phyloP scores from a whole-genome alignment of 92 coral and sea anemone species.

The Siderastrea siderea region DNA sequence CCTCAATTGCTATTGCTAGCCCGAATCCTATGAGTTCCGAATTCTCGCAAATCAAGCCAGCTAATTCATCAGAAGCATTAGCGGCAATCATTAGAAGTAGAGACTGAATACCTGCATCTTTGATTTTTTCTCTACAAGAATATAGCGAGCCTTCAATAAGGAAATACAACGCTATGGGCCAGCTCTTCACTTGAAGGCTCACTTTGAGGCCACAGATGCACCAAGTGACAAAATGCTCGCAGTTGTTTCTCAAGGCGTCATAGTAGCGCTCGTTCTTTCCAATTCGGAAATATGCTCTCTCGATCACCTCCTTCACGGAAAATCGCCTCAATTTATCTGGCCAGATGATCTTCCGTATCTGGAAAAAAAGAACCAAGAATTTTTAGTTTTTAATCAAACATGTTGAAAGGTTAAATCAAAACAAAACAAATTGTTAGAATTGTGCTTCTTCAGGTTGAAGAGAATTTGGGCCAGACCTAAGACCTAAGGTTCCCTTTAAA shows the following conservation, averaged over 20 bases:
- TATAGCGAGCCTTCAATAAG: not conserved
- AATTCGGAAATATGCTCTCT: not conserved
- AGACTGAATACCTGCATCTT: not conserved
- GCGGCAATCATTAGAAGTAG: not conserved
- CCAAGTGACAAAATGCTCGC: constrained; percentile 38
- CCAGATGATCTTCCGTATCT: not conserved
- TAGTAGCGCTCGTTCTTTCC: not conserved
- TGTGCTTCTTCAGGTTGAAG: no score
- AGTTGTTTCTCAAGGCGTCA: not conserved
- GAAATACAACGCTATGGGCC: not conserved
- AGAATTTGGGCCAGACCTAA: no score
- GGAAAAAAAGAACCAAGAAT: not conserved
- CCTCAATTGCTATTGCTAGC: not conserved
- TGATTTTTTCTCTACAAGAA: not conserved
- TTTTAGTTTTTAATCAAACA: no score
- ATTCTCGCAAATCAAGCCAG: not conserved
- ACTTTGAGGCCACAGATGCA: not conserved
- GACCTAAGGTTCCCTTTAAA: no score
- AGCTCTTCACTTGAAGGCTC: not conserved
- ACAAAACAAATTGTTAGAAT: no score
- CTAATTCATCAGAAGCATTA: not conserved
- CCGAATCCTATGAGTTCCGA: not conserved
- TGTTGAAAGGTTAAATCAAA: not conserved
- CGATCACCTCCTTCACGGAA: constrained; percentile 1
- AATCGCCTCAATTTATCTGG: constrained; percentile 1